Evolutionary conservation across 2,113 vertebrate genomes (phyloP), one percentile per base, ranked within the genome.

Genomic region (Oreochromis niloticus): DNA sequence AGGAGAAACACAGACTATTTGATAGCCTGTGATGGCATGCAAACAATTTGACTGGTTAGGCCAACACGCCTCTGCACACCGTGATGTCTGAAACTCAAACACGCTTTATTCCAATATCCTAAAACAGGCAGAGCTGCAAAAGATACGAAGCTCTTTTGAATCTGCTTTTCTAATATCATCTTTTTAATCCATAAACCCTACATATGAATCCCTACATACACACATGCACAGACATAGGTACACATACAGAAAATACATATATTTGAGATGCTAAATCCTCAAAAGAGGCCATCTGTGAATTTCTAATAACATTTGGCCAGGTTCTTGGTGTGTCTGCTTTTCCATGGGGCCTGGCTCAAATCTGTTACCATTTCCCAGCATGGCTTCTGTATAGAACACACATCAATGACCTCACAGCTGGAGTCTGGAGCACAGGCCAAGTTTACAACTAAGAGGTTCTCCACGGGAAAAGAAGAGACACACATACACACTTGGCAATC

Each of bases 351-450:
- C 88, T 89, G 84, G 86, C 88, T 90, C 82, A 81, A 93, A 91
- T 93, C 86, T 91, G 90, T 89, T 91, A 90, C 80, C 85, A 79
- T 93, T 95, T 90, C 92, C 85, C 94, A 94, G 94, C 89, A 89
- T 87, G 92, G 78, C 66, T 68, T 92, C 73, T 91, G 87, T 91
- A 87, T 55, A 86, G 89, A 95, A 87, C 91, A 94, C 91, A 94
- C 92, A 92, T 90, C 92, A 83, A 52, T 91, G 93, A 94, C 91
- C 94, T 94, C 92, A 41, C 82, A 48, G 87, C 88, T 85, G 91
- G 88, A 92, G 87, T 86, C 56, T 14, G 48, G 82, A 78, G 84
- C 57, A 71, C 68, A 90, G 89, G 91, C 95, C 92, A 93, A 87
- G 63, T 90, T 88, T 78, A 88, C 32, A 12, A 81, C 86, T 82